Conservation (phyloP, 2,888 invertebrate genomes). For the Ctenicera cuprea region DNA sequence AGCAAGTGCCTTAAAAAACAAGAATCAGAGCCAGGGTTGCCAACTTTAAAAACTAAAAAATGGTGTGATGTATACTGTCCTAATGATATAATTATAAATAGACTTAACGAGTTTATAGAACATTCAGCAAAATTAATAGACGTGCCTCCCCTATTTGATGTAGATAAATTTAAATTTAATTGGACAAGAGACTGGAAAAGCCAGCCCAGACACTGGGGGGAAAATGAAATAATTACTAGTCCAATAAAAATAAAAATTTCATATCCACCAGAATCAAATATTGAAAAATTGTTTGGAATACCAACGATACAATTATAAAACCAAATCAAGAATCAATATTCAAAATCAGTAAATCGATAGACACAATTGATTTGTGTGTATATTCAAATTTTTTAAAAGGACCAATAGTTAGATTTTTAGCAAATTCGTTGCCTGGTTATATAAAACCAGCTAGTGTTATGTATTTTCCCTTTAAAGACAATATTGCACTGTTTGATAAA, state of each 20-base stretch:
- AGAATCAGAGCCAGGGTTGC: not conserved
- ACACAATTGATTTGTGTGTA: slow-evolving; percentile 8
- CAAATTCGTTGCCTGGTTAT: not conserved
- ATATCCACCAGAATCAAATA: too few relatives aligned
- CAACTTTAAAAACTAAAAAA: too few relatives aligned
- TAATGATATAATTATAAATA: not conserved
- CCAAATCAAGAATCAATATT: too few relatives aligned
- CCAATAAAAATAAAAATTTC: too few relatives aligned
- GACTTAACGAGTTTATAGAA: not conserved
- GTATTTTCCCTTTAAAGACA: not conserved
- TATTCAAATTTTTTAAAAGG: slow-evolving; percentile 5
- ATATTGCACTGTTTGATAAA: too few relatives aligned
- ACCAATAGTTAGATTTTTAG: not conserved
- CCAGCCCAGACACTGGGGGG: not conserved
- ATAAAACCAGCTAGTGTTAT: slow-evolving; percentile 6
- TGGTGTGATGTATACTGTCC: not conserved
- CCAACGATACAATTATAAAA: slow-evolving; percentile 5
- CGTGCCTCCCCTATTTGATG: not conserved
- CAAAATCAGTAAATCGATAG: not conserved
- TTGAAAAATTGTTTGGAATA: not conserved
- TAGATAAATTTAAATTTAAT: not conserved
- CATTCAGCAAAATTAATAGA: not conserved
- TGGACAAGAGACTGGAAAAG: not conserved
- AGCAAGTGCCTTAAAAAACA: not conserved
- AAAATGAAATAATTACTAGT: too few relatives aligned